phyloP scores from a whole-genome alignment of 2,888 invertebrate species.

The Galeruca laticollis region DNA sequence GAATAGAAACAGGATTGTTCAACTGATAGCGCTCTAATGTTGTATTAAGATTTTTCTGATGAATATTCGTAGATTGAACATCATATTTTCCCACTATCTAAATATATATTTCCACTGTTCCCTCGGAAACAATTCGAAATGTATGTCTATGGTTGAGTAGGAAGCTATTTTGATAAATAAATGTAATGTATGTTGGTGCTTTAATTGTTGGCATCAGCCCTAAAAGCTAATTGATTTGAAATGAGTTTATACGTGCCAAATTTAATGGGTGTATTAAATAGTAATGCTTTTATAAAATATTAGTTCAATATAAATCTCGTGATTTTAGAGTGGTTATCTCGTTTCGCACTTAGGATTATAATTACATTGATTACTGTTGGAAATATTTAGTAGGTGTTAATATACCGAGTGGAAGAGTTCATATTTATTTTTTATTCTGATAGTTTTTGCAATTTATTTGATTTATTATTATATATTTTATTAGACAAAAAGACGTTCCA shows the following conservation, averaged over 20 bases:
- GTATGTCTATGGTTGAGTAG: background rate
- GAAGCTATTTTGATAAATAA: constrained; percentile 19
- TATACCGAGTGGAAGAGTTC: background rate
- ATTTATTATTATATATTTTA: no score
- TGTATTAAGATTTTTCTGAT: no score
- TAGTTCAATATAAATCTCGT: background rate
- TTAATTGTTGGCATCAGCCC: constrained; percentile 18
- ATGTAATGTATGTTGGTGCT: constrained; percentile 17
- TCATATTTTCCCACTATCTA: no score
- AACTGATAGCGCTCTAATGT: no score
- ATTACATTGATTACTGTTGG: background rate
- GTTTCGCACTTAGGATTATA: background rate
- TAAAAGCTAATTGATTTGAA: constrained; percentile 26
- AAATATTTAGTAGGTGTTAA: background rate
- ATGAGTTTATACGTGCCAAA: constrained; percentile 17
- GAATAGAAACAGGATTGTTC: no score
- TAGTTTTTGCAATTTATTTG: no score
- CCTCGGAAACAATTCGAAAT: background rate
- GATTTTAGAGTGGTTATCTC: constrained; percentile 11
- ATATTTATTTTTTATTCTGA: background rate
- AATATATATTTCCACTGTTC: background rate
- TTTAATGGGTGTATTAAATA: constrained; percentile 21
- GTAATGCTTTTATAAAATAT: constrained; percentile 19
- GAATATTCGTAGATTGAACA: background rate
- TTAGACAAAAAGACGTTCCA: no score